Conservation (phyloP, 1,140 invertebrate species). For the Scylla paramamosain region DNA sequence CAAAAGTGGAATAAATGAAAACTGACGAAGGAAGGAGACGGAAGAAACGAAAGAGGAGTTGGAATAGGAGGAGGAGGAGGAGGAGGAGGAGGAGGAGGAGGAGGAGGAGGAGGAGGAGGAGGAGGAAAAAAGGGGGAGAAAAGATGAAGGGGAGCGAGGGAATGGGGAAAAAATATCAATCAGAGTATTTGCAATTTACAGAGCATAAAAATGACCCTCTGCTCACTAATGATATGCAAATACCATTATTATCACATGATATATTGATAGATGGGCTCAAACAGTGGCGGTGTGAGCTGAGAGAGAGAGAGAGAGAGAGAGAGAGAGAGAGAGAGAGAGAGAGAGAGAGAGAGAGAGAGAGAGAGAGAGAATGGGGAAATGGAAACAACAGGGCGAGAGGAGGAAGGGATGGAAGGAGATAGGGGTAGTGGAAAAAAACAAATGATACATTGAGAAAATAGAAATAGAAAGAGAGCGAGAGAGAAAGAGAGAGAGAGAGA, state of each 20-base stretch:
- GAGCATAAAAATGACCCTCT: not conserved
- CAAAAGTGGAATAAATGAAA: not conserved
- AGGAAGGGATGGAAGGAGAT: not conserved
- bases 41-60: not conserved
- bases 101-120: not conserved
- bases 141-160: not conserved
- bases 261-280: constrained; percentile 31
- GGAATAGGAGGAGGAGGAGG: not conserved
- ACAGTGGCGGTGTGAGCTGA: not conserved
- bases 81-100: not conserved
- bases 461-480: too few relatives aligned
- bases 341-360: not conserved
- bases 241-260: constrained; percentile 4
- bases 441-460: too few relatives aligned
- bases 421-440: too few relatives aligned
- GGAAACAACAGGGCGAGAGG: not conserved
- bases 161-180: not conserved
- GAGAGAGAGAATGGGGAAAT: not conserved
- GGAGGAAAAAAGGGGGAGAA: not conserved
- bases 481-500: not conserved
- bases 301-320: constrained; percentile 1
- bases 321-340: not conserved
- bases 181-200: not conserved
- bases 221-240: constrained; percentile 18
- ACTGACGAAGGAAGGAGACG: not conserved